A percentile compares a stretch with the other conserved stretches of the same genome.
phyloP scores from a whole-genome alignment of 2,797 vertebrate species.

The Heterohyrax brucei region DNA sequence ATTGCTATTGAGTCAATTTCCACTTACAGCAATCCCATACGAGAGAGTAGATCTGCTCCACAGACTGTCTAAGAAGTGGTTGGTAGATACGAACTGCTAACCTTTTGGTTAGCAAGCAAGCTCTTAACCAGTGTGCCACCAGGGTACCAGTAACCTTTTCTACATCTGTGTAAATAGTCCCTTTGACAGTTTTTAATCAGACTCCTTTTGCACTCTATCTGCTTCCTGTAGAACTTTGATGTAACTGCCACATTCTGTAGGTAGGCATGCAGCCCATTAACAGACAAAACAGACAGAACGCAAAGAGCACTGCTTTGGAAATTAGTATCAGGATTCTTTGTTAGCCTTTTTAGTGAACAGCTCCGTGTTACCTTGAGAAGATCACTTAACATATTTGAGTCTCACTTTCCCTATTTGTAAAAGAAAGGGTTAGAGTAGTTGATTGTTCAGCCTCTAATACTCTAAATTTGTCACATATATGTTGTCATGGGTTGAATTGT shows the following conservation, averaged over 20 bases:
- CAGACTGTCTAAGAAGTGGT: no score
- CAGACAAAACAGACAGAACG: neutral
- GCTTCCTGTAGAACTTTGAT: neutral
- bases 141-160: neutral
- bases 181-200: neutral
- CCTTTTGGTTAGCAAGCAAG: no score
- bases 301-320: neutral
- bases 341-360: neutral
- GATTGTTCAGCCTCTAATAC: neutral
- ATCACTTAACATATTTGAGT: neutral
- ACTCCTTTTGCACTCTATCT: neutral
- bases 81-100: no score
- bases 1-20: no score
- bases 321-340: neutral
- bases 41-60: no score
- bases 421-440: conserved; percentile 26
- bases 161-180: neutral
- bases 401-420: neutral
- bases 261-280: neutral
- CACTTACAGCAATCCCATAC: no score
- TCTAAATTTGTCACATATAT: neutral
- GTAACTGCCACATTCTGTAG: neutral
- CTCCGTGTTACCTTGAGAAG: neutral
- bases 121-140: no score
- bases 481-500: no score